phyloP scores from a whole-genome alignment of 2,888 invertebrate genomes.

The Drosophila tanythrix region DNA sequence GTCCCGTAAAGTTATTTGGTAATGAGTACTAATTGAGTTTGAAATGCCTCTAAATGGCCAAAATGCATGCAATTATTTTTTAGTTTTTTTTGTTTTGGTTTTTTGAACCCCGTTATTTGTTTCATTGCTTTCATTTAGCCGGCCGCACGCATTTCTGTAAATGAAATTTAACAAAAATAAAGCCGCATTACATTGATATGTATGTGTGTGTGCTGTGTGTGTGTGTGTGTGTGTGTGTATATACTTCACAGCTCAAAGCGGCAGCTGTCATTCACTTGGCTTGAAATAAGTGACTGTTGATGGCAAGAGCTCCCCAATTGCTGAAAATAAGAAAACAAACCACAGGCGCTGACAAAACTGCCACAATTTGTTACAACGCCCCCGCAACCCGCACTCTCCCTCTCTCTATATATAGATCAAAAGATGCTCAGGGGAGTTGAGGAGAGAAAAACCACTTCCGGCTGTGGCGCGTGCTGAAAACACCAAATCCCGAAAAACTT shows the following conservation, averaged over 20 bases:
- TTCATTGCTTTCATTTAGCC: slow-evolving; percentile 28
- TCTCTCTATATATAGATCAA: slow-evolving; percentile 47
- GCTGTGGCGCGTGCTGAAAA: slow-evolving; percentile 69
- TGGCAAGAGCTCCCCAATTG: slow-evolving; percentile 70
- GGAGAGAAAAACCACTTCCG: slow-evolving; percentile 66
- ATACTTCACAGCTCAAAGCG: slow-evolving; percentile 39
- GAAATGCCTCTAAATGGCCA: slow-evolving; percentile 71
- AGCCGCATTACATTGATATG: slow-evolving; percentile 30
- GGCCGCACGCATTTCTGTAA: slow-evolving; percentile 66
- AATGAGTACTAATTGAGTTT: slow-evolving; percentile 79
- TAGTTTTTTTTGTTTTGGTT: neutral
- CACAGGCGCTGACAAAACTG: slow-evolving; percentile 73
- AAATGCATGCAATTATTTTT: slow-evolving; percentile 38
- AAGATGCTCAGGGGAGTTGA: slow-evolving; percentile 30
- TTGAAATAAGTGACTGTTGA: slow-evolving; percentile 76
- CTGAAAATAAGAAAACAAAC: slow-evolving; percentile 13
- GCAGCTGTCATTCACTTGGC: slow-evolving; percentile 73
- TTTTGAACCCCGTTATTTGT: slow-evolving; percentile 26
- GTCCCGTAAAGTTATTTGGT: slow-evolving; percentile 68
- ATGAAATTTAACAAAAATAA: slow-evolving; percentile 72
- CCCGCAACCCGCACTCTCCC: slow-evolving; percentile 17
- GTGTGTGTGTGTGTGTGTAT: neutral
- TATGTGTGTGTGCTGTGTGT: neutral
- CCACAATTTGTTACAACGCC: slow-evolving; percentile 55
- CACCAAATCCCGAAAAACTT: slow-evolving; percentile 49